phyloP scores from a whole-genome alignment of 2,888 invertebrate species.

The Apocheima hispidaria region DNA sequence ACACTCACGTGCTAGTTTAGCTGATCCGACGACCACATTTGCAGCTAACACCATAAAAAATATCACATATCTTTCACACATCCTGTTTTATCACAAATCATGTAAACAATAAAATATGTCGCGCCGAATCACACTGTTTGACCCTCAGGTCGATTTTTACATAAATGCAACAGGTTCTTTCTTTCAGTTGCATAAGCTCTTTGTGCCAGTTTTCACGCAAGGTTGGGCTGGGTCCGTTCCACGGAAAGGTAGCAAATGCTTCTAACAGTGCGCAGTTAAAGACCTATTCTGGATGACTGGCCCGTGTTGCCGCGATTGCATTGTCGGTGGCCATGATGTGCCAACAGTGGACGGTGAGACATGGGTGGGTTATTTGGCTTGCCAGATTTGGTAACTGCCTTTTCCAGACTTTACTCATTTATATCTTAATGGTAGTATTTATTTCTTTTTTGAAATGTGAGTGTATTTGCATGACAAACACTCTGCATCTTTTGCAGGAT shows the following conservation, averaged over 20 bases:
- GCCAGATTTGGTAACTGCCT: conserved; percentile 1
- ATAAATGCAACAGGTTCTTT: conserved; percentile 79
- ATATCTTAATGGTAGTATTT: no score
- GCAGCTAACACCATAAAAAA: conserved; percentile 55
- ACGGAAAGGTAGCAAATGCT: conserved; percentile 63
- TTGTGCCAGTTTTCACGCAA: conserved; percentile 82
- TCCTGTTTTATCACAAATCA: conserved; percentile 54
- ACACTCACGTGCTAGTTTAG: conserved; percentile 77
- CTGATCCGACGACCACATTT: conserved; percentile 57
- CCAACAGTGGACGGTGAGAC: conserved; percentile 34
- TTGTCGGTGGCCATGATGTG: conserved; percentile 37
- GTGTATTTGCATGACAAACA: not conserved
- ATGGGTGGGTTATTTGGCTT: conserved; percentile 10
- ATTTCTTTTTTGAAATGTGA: no score
- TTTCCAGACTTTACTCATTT: not conserved
- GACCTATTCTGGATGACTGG: conserved; percentile 56
- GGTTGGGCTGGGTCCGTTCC: conserved; percentile 62
- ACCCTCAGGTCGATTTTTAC: conserved; percentile 63
- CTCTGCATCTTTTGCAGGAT: not conserved
- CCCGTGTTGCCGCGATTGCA: conserved; percentile 46
- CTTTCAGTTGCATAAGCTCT: conserved; percentile 80
- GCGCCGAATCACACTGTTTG: conserved; percentile 64
- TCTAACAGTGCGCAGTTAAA: conserved; percentile 50
- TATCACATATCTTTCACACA: conserved; percentile 74
- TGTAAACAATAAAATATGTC: conserved; percentile 44